Evolutionary conservation across 2,888 invertebrate species (phyloP), one percentile per base, ranked within the genome.

Genomic region (Phaonia tiefii): DNA sequence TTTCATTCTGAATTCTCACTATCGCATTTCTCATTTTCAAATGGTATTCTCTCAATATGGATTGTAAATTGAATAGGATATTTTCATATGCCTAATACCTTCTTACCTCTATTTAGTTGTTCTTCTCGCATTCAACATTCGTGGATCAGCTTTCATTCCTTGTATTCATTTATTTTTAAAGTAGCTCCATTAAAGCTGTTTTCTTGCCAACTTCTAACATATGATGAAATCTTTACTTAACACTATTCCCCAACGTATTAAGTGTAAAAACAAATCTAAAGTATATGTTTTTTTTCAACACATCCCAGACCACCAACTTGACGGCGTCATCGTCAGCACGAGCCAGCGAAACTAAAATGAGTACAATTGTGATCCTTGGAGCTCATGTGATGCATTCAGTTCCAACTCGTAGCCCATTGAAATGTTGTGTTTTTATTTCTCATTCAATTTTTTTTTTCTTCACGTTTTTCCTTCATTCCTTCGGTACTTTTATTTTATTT

Each of bases 351-450:
- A 11, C 66, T 10, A 25, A 17, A 42, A 3, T 58, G 42, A 56
- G 17, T 69, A 37, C 42, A 11, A 69, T 22, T 70, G 56, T 49
- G 54, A 46, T 66, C 25, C 58, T 75, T 54, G 26, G 63, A 79
- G 39, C 78, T 79, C 80, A 78, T 79, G 82, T 71, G 83, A 75
- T 82, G 80, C 76, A 80, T 77, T 75, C 80, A 80, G 81, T 84
- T 84, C 79, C 83, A 79, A 75, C 71, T 83, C 80, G 83, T 75
- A 83, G 83, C 83, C 70, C 83, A 83, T 77, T 82, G 69, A 71
- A 76, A 80, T 10, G 31, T 26, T 65, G n/a, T n/a, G n/a, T 56
- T 54, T 46, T 46, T 15, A 15, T 31, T 5, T 5, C 31, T 31
- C 8, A 8, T 31, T 3, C 49, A 15, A 17, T 17, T 20, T 26